Conservation (phyloP, 2,888 invertebrate genomes). For the Dorcus hopei region DNA sequence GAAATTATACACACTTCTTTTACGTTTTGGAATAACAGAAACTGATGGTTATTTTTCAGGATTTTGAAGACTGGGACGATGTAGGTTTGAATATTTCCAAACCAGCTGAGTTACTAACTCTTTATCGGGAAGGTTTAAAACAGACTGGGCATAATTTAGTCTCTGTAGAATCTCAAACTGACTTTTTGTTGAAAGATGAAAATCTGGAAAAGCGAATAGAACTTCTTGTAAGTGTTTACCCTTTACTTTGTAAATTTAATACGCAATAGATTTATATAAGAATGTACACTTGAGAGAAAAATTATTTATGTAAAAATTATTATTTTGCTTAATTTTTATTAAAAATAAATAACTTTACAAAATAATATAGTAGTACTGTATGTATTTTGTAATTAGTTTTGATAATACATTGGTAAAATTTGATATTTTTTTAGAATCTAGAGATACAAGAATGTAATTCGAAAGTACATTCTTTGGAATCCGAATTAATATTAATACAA, state of each 20-base stretch:
- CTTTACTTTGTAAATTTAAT: not conserved
- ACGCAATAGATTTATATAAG: not conserved
- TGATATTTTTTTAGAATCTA: conserved; percentile 11
- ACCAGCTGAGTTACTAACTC: conserved; percentile 68
- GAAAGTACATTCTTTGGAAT: conserved; percentile 45
- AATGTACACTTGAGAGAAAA: too few relatives aligned
- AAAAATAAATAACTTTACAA: too few relatives aligned
- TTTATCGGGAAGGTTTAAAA: conserved; percentile 59
- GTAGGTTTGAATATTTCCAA: conserved; percentile 83
- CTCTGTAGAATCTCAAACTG: conserved; percentile 52
- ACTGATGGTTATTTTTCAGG: conserved; percentile 47
- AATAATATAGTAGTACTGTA: too few relatives aligned
- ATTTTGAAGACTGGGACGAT: conserved; percentile 91
- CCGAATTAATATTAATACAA: conserved; percentile 43
- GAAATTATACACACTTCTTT: too few relatives aligned
- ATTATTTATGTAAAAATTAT: too few relatives aligned
- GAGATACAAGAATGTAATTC: conserved; percentile 30
- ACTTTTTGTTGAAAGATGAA: conserved; percentile 33
- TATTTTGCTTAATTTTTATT: too few relatives aligned
- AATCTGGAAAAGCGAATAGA: conserved; percentile 40
- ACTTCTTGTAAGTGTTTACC: conserved; percentile 27
- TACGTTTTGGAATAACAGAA: too few relatives aligned
- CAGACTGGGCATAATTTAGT: conserved; percentile 50
- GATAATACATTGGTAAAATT: not conserved
- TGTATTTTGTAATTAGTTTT: too few relatives aligned